A percentile compares a stretch with the other conserved stretches of the same genome.
These are phyloP conservation scores for Entomyzon cyanotis DNA, from an alignment of 2,113 vertebrate species.

Conservation along the genomic window DNA sequence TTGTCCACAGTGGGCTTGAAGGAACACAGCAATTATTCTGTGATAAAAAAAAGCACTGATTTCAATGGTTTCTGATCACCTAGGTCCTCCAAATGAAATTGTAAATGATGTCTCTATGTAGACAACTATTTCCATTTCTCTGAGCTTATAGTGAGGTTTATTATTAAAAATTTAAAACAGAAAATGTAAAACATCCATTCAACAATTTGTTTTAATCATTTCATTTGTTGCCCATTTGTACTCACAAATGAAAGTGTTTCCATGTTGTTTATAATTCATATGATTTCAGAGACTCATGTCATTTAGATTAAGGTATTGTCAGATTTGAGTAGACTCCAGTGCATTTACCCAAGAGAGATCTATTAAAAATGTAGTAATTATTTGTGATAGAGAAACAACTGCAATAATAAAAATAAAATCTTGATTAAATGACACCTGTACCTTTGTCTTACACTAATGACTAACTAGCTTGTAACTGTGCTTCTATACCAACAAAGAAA, in stretches of 20 bases:
- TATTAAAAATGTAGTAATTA: neutral
- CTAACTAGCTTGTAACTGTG: neutral
- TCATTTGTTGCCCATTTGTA: neutral
- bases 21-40: neutral
- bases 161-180: neutral
- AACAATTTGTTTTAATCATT: neutral
- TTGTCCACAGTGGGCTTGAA: neutral
- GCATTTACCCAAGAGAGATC: neutral
- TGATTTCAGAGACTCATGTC: neutral
- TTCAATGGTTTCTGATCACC: neutral
- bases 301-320: neutral
- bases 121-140: neutral
- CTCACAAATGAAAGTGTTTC: neutral
- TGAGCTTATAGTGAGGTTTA: neutral
- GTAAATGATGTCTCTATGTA: neutral
- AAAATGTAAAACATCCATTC: neutral
- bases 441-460: neutral
- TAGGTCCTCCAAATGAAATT: neutral
- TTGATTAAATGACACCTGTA: neutral
- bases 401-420: neutral
- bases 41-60: neutral
- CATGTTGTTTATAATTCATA: neutral
- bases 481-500: neutral
- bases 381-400: neutral
- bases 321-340: neutral